A percentile compares a stretch with the other conserved stretches of the same genome.
Conservation (phyloP, 2,797 vertebrate genomes). For the Rhinoraja longicauda region DNA sequence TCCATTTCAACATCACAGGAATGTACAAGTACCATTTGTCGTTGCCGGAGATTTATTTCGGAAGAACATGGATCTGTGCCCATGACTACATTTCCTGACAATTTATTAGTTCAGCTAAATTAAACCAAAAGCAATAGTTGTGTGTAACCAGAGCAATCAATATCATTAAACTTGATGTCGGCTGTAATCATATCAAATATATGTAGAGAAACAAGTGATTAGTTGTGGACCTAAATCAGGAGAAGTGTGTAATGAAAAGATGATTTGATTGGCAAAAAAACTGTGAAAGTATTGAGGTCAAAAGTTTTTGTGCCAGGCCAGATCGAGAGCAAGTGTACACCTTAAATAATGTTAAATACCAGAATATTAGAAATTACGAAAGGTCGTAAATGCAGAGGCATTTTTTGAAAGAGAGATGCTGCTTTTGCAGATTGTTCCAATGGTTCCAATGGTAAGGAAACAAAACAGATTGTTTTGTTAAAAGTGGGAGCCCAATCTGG, state of each 20-base stretch:
- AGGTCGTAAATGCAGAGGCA: not conserved
- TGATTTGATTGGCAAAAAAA: slow-evolving; percentile 11
- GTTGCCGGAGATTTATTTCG: slow-evolving; percentile 49
- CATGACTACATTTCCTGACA: slow-evolving; percentile 49
- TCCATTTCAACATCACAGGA: slow-evolving; percentile 44
- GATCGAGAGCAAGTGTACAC: not conserved
- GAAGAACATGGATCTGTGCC: slow-evolving; percentile 48
- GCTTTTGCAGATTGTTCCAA: not conserved
- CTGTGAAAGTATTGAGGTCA: not conserved
- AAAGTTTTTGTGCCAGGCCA: not conserved
- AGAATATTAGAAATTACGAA: slow-evolving; percentile 15
- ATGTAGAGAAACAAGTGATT: slow-evolving; percentile 48
- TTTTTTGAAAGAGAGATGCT: not conserved
- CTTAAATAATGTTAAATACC: not conserved
- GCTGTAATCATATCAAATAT: slow-evolving; percentile 47
- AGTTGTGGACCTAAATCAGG: slow-evolving; percentile 45
- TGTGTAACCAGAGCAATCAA: slow-evolving; percentile 50
- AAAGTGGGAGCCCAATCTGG: not conserved
- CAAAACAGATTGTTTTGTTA: not conserved
- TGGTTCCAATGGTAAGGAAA: not conserved
- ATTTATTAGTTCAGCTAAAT: slow-evolving; percentile 55
- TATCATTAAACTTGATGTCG: slow-evolving; percentile 49
- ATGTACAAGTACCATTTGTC: slow-evolving; percentile 48
- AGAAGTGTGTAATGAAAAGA: slow-evolving; percentile 26
- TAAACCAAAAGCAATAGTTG: slow-evolving; percentile 48